A percentile compares a stretch with the other conserved stretches of the same genome.
phyloP scores from a whole-genome alignment of 2,888 invertebrate species.

The Machimus rusticus region DNA sequence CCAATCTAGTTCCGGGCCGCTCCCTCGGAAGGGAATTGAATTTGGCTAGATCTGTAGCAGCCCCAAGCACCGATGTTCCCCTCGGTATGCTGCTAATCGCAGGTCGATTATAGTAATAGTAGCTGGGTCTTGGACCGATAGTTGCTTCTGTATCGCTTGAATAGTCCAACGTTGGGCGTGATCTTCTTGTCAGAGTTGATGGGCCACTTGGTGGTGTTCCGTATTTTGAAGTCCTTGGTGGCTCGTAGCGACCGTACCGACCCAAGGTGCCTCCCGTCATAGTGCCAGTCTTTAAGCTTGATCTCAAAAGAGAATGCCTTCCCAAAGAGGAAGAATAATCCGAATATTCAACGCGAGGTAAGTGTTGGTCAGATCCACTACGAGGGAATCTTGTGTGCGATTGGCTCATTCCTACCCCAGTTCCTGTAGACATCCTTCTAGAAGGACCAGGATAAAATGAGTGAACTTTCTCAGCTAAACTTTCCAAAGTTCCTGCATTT shows the following conservation, averaged over 20 bases:
- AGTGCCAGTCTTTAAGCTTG: constrained; percentile 76
- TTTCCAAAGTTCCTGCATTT: constrained; percentile 81
- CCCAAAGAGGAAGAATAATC: constrained; percentile 80
- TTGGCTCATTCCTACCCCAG: constrained; percentile 56
- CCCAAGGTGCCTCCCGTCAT: constrained; percentile 66
- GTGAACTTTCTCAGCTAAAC: constrained; percentile 91
- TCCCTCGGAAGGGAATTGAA: constrained; percentile 79
- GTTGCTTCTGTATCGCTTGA: constrained; percentile 97
- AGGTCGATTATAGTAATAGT: constrained; percentile 73
- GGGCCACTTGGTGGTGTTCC: constrained; percentile 63
- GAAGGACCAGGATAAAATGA: constrained; percentile 78
- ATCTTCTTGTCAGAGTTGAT: constrained; percentile 73
- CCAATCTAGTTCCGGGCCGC: constrained; percentile 66
- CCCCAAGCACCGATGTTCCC: constrained; percentile 58
- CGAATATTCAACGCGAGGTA: constrained; percentile 85
- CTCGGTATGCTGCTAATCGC: constrained; percentile 62
- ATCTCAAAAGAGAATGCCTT: constrained; percentile 80
- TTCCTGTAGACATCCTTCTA: constrained; percentile 74
- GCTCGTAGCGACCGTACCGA: constrained; percentile 72
- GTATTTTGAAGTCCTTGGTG: constrained; percentile 63
- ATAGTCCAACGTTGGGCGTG: constrained; percentile 82
- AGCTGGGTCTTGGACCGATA: constrained; percentile 78
- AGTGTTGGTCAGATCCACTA: constrained; percentile 90
- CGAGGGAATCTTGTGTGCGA: constrained; percentile 72
- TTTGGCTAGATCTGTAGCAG: constrained; percentile 64